Evolutionary conservation across 2,113 vertebrate species (phyloP), one percentile per base, ranked within the genome.

Genomic region (Mastomys coucha): DNA sequence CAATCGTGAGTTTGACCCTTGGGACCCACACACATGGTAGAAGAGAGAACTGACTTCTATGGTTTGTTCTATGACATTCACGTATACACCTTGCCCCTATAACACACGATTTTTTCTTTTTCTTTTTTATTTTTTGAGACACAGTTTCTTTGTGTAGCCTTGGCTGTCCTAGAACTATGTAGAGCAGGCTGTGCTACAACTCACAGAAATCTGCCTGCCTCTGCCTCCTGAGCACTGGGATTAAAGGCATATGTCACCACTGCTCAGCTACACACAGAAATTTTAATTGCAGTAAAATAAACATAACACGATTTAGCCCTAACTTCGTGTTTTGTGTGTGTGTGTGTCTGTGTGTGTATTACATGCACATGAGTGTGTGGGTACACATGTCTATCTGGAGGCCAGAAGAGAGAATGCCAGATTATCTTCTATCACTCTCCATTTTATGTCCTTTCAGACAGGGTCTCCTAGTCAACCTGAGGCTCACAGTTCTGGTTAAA

Each of bases 241-340:
- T 73, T 75, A 75, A 75, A 75, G 9, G 72, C 10, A 22, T 73
- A n/a, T 24, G 4, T 20, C n/a, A 75, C 20, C 20, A 72, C 36
- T 1, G 36, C 70, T 36, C 11, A 20, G 36, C 16, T 17, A 39
- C 69, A n/a, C 69, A 72, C 36, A 72, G 8, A 72, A 53, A 2
- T 53, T 78, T 78, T 78, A 78, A 33, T 53, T 88, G 49, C 39
- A 36, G 86, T 72, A 82, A 93, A 96, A 91, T 39, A 81, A 81
- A 86, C 9, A 77, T 73, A 91, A 78, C 13, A 91, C n/a, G 53
- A n/a, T 58, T 58, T 56, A 56, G 33, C 16, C 7, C 13, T 19
- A n/a, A n/a, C 36, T 2, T 13, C 26, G 20, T 42, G 42, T 78
- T 45, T 78, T 39, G 17, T 39, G n/a, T 39, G 70, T 31, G 2